These are phyloP conservation scores for Tychaedon coryphoeus DNA, from an alignment of 2,113 vertebrate genomes.

Conservation along the genomic window DNA sequence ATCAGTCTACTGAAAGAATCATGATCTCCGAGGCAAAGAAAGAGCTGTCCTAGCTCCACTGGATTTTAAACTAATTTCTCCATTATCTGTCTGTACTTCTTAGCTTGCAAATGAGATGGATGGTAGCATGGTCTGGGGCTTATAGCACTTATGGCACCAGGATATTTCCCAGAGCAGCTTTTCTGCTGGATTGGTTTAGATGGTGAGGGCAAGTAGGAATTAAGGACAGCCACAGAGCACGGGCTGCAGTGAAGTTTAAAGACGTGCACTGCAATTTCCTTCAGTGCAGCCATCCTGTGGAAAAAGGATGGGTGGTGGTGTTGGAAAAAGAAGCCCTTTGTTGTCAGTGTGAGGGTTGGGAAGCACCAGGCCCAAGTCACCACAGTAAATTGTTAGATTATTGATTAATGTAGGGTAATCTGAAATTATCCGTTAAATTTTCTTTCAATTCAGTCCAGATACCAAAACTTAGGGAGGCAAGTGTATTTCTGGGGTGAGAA, in stretches of 20 bases:
- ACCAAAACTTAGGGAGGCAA: background rate
- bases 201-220: background rate
- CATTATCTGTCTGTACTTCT: background rate
- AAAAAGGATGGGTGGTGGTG: no score
- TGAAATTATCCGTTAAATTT: background rate
- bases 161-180: background rate
- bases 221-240: background rate
- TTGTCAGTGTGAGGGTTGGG: background rate
- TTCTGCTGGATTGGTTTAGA: background rate
- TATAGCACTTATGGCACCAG: background rate
- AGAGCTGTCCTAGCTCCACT: background rate
- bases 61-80: background rate
- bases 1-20: background rate
- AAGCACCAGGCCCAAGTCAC: background rate
- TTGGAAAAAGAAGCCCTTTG: background rate
- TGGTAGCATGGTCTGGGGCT: background rate
- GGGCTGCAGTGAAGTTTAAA: background rate
- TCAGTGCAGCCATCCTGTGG: background rate
- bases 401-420: background rate
- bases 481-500: background rate
- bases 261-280: background rate
- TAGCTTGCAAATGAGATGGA: background rate
- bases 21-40: background rate
- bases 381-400: background rate
- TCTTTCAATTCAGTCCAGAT: background rate